These are phyloP conservation scores for Battus philenor DNA, from an alignment of 1,140 invertebrate genomes.

Conservation along the genomic window DNA sequence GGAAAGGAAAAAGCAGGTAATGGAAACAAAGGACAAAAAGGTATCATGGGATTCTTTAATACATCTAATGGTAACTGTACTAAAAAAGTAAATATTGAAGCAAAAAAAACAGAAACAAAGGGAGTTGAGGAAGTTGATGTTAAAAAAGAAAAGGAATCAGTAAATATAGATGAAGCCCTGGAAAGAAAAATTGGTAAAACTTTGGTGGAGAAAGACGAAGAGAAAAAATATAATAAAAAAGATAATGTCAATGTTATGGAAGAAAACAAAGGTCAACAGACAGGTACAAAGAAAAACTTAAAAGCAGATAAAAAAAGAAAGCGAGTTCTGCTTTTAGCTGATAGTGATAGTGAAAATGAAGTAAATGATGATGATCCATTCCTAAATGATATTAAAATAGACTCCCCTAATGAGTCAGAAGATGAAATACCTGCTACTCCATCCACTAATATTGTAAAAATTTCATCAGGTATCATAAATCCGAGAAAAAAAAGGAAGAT, in stretches of 20 bases:
- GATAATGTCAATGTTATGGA: constrained; percentile 11
- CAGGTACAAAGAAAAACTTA: constrained; percentile 44
- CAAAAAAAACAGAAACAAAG: constrained; percentile 19
- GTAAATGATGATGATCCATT: constrained; percentile 56
- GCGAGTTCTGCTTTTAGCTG: constrained; percentile 55
- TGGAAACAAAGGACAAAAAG: constrained; percentile 38
- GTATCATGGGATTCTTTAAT: constrained; percentile 56
- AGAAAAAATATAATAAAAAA: constrained; percentile 16
- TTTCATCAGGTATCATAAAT: constrained; percentile 58
- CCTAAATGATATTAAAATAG: constrained; percentile 26
- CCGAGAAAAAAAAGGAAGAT: constrained; percentile 64
- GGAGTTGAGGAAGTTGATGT: constrained; percentile 14
- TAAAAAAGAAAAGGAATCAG: constrained; percentile 21
- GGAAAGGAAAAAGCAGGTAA: constrained; percentile 21
- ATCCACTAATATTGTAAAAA: constrained; percentile 46
- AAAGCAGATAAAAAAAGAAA: constrained; percentile 66
- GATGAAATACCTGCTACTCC: constrained; percentile 71
- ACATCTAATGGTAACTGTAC: constrained; percentile 30
- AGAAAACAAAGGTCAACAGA: constrained; percentile 32
- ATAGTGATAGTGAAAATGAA: constrained; percentile 64
- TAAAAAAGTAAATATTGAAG: constrained; percentile 26
- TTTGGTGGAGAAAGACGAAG: neutral
- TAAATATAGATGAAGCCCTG: constrained; percentile 14
- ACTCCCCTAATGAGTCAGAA: constrained; percentile 41
- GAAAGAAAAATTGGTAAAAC: constrained; percentile 9